Conservation (phyloP, 2,113 vertebrate species). For the Amphilophus citrinellus region DNA sequence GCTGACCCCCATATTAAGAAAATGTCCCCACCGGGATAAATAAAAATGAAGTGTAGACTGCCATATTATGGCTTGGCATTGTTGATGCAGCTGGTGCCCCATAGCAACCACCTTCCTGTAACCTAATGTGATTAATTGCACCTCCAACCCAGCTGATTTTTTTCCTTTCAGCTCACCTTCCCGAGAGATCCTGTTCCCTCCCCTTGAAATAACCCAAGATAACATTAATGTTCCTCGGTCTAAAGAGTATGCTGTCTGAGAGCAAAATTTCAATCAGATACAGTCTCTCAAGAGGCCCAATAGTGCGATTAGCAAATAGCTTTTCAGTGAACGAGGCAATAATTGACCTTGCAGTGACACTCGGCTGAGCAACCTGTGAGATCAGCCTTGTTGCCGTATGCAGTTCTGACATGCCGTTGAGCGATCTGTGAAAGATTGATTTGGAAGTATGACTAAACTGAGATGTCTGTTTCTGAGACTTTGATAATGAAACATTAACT, state of each 20-base stretch:
- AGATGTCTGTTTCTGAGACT: not conserved
- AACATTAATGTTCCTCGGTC: constrained; percentile 29
- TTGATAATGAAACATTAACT: constrained; percentile 7
- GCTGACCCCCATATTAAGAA: constrained; percentile 11
- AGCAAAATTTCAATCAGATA: constrained; percentile 41
- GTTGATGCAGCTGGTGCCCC: constrained; percentile 3
- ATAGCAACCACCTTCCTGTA: not conserved
- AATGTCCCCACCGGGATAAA: constrained; percentile 28
- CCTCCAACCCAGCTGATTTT: constrained; percentile 10
- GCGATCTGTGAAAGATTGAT: not conserved
- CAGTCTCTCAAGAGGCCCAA: constrained; percentile 35
- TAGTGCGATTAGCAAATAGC: constrained; percentile 60
- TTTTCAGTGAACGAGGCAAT: constrained; percentile 41
- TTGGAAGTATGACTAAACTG: not conserved
- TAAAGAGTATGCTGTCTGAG: constrained; percentile 16
- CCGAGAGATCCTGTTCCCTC: not conserved
- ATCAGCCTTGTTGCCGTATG: not conserved
- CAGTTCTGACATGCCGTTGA: not conserved
- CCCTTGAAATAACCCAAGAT: constrained; percentile 49
- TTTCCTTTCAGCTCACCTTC: constrained; percentile 18
- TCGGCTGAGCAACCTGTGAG: constrained; percentile 12
- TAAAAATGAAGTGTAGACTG: constrained; percentile 6
- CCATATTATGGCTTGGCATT: not conserved
- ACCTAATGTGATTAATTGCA: constrained; percentile 13
- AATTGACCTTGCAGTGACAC: constrained; percentile 55